These are phyloP conservation scores for Pharmacophagus antenor DNA, from an alignment of 2,888 invertebrate species.

Conservation along the genomic window DNA sequence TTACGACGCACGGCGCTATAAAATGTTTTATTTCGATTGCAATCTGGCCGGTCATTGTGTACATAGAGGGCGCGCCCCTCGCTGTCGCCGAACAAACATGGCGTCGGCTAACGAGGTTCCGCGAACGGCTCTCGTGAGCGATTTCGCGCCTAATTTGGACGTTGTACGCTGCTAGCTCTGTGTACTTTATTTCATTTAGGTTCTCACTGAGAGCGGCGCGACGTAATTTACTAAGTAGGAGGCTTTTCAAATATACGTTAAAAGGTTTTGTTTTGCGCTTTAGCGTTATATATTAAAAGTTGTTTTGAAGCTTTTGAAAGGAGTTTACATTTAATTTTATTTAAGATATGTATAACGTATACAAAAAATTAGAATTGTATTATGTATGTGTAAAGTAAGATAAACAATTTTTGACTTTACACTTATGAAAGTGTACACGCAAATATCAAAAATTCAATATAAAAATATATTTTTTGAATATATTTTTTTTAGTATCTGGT, in stretches of 20 bases:
- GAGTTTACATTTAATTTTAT: too few species aligned
- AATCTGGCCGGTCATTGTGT: slow-evolving; percentile 58
- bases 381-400: too few species aligned
- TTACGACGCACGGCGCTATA: slow-evolving; percentile 35
- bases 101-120: slow-evolving; percentile 77
- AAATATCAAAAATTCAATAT: too few species aligned
- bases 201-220: slow-evolving; percentile 39
- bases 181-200: slow-evolving; percentile 52
- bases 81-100: slow-evolving; percentile 77
- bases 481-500: too few species aligned
- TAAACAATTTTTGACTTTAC: too few species aligned
- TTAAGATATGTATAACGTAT: too few species aligned
- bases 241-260: slow-evolving; percentile 21
- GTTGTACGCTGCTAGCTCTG: slow-evolving; percentile 42
- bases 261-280: slow-evolving; percentile 10
- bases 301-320: neutral
- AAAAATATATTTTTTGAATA: too few species aligned
- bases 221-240: slow-evolving; percentile 41
- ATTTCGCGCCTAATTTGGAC: slow-evolving; percentile 79
- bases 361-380: too few species aligned
- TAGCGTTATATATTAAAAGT: neutral
- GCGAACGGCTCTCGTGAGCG: slow-evolving; percentile 70
- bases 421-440: too few species aligned
- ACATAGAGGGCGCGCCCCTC: slow-evolving; percentile 78
- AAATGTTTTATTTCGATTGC: slow-evolving; percentile 27